Evolutionary conservation across 53 echinoderm and acorn worm genomes (phyloP), one percentile per base, ranked within the genome.

Genomic region (Astropecten irregularis): DNA sequence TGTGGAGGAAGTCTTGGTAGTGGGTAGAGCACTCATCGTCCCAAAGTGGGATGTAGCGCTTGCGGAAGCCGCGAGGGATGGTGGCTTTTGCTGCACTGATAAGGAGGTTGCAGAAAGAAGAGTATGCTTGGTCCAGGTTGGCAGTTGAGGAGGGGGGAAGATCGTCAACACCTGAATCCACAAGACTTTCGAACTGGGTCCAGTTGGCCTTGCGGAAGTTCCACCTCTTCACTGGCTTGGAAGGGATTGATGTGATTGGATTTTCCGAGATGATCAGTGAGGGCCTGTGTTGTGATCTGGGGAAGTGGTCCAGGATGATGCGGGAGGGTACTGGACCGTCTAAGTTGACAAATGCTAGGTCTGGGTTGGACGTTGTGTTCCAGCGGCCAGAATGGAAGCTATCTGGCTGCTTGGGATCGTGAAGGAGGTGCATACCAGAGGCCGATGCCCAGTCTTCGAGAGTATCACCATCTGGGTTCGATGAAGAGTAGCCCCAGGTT

Each of bases 381-480:
- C 85, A 74, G 2, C 64, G 46, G 46, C 70, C 84, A 70, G 84
- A 84, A 59, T 42, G 60, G 48, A 84, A 84, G 33, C 58, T 70
- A 30, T 59, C 61, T 10, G 71, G 71, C 49, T 84, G 40, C 29
- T 84, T 84, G 3, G 62, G 30, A 50, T 49, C 72, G 22, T 71
- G 36, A 21, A 84, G 49, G 13, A 84, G 85, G 19, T 57, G 62
- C 4, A 76, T 36, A 37, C 31, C 76, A 39, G 66, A 34, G 37
- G 39, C 36, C 13, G 76, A 86, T 0, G 76, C 86, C 86, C 66
- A 86, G 86, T 86, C 73, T n/a, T 73, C 86, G 25, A 76, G 76
- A 9, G 66, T 59, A 18, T 62, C 39, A n/a, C 86, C 86, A 66
- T 86, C 67, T 52, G 65, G 40, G 19, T 44, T 73, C 20, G 86